phyloP scores from a whole-genome alignment of 2,113 vertebrate genomes.

The Colinus virginianus region DNA sequence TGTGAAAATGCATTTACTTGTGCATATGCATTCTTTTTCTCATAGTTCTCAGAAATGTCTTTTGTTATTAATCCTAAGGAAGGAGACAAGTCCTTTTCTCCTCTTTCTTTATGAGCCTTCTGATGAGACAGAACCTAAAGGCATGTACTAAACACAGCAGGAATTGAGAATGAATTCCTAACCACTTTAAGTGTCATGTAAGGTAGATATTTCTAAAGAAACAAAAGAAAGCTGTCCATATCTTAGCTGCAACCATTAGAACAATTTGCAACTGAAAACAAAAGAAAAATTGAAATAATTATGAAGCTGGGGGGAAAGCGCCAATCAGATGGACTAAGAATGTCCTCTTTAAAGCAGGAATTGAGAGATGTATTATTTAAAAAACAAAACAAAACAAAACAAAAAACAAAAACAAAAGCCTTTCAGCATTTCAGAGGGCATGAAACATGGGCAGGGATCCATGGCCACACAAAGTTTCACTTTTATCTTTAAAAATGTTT shows the following conservation, averaged over 20 bases:
- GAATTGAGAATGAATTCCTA: background rate
- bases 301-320: background rate
- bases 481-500: constrained; percentile 41
- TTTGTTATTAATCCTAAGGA: constrained; percentile 19
- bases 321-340: background rate
- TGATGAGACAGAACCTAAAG: background rate
- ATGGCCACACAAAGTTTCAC: background rate
- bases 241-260: background rate
- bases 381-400: no score
- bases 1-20: constrained; percentile 2
- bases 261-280: background rate
- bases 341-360: background rate
- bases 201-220: background rate
- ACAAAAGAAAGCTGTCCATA: background rate
- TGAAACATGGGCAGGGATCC: background rate
- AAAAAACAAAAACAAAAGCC: background rate
- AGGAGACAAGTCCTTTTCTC: background rate
- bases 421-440: background rate
- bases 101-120: background rate
- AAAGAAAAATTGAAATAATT: background rate
- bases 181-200: background rate
- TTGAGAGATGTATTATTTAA: background rate
- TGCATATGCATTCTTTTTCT: background rate
- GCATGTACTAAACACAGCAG: background rate
- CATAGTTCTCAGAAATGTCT: background rate